Percentiles rank a stretch among this genome's conserved stretches.
phyloP scores from a whole-genome alignment of 1,140 invertebrate genomes.

The Bombus haemorrhoidalis region DNA sequence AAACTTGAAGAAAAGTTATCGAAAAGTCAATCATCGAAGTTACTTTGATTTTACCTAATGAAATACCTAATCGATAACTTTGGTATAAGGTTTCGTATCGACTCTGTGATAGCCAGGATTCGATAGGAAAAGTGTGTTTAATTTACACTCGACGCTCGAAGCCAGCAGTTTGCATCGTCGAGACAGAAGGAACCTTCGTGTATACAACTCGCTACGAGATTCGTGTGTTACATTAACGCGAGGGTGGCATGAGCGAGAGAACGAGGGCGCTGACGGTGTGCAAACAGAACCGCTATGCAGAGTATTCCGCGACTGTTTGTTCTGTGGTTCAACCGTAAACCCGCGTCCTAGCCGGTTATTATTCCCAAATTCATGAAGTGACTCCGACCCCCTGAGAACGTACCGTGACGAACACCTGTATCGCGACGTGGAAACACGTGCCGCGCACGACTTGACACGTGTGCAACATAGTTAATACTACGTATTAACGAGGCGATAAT shows the following conservation, averaged over 20 bases:
- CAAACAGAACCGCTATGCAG: conserved; percentile 33
- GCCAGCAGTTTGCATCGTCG: conserved; percentile 15
- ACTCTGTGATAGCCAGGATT: not conserved
- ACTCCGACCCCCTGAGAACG: not conserved
- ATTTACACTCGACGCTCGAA: conserved; percentile 39
- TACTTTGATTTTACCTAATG: not conserved
- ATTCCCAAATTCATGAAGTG: conserved; percentile 62
- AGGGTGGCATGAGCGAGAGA: conserved; percentile 6
- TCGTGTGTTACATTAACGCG: conserved; percentile 44
- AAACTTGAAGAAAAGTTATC: not conserved
- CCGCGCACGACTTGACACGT: conserved; percentile 20
- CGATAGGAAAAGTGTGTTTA: conserved; percentile 28
- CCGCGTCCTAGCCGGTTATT: conserved; percentile 55
- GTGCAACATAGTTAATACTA: not conserved
- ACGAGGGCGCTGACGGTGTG: conserved; percentile 30
- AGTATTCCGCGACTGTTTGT: conserved; percentile 61
- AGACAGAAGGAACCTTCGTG: conserved; percentile 23
- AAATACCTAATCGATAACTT: not conserved
- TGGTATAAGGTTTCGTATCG: not conserved
- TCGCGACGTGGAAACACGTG: conserved; percentile 48
- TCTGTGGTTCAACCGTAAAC: conserved; percentile 58
- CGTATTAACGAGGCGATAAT: conserved; percentile 63
- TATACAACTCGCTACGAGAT: conserved; percentile 20
- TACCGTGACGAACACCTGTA: not conserved
- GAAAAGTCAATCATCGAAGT: no score